Base-by-base conservation (phyloP, 2,888 invertebrate species). In the Salticus scenicus region DNA sequence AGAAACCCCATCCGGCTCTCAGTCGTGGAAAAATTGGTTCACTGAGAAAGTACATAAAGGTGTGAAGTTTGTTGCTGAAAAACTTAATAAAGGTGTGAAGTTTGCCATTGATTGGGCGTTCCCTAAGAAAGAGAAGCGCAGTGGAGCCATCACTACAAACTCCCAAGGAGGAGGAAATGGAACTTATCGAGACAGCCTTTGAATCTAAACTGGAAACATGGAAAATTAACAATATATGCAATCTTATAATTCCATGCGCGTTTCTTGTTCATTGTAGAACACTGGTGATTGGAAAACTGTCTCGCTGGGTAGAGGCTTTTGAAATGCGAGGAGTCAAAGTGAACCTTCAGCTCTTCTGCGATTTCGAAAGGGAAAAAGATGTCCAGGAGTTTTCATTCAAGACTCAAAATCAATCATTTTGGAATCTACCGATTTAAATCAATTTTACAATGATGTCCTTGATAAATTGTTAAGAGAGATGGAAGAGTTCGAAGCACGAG, bases 401-500 rank as follows among this genome's bases (percentile, higher is more conserved):
- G 28, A 64, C 64, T 7, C 20, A 64, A 5, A 1, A 64, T 7
- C 20, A 64, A 27, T 64, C 64, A 30, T 64, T 14, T 30, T 64
- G 17, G 1, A 30, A 64, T 24, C 64, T 30, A 64, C 27, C 28
- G 64, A 64, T 27, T 30, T 64, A 30, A 8, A 64, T 5, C 31
- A 28, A 8, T 30, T 64, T 57, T 74, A 72, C 37, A n/a, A 51
- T n/a, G 14, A 30, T 0, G 28, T 63, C 37, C 27, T 74, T 4
- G 12, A 74, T 17, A 74, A 64, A 57, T 74, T 74, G 37, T 10
- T 63, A 51, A 74, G n/a, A 12, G 74, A 74, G 0, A 37, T 37
- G 37, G 74, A 74, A 0, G 74, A 74, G 24, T 74, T 74, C 28
- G 64, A 7, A 5, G 28, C 37, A 2, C 63, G n/a, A 2, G 63